Evolutionary conservation across 2,797 vertebrate genomes (phyloP).

Genomic region (Xyrichtys novacula): DNA sequence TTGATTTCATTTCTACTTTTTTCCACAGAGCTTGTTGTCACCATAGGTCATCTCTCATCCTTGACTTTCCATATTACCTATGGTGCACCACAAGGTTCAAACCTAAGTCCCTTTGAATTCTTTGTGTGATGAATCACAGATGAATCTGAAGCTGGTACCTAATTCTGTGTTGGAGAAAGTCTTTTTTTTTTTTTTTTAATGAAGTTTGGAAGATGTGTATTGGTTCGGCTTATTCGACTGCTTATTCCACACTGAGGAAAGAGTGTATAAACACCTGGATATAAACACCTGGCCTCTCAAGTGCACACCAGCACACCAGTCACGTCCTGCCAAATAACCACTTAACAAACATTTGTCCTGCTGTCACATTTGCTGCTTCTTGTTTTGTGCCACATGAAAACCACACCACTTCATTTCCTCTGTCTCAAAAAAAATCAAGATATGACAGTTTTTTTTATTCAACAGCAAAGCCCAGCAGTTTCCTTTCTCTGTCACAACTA

Average conservation of each 20-base stretch:
- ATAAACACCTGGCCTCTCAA: slow-evolving; percentile 17
- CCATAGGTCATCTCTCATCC: too few relatives aligned
- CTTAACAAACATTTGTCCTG: slow-evolving; percentile 26
- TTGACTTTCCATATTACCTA: too few relatives aligned
- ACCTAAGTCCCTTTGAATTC: too few relatives aligned
- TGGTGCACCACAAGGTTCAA: too few relatives aligned
- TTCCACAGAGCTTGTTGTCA: too few relatives aligned
- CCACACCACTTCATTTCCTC: slow-evolving; percentile 19
- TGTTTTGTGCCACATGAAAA: slow-evolving; percentile 38
- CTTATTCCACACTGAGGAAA: neutral
- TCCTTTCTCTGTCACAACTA: slow-evolving; percentile 25
- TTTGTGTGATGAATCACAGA: too few relatives aligned
- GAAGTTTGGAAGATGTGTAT: neutral
- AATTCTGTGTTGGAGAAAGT: too few relatives aligned
- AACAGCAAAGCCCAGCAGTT: slow-evolving; percentile 18
- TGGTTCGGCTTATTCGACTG: neutral
- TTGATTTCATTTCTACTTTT: too few relatives aligned
- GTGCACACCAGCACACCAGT: slow-evolving; percentile 1
- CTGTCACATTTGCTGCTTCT: slow-evolving; percentile 28
- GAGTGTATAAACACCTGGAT: slow-evolving; percentile 31
- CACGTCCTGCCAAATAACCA: slow-evolving; percentile 37
- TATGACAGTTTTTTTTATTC: neutral
- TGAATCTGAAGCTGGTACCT: too few relatives aligned
- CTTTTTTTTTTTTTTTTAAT: too few relatives aligned
- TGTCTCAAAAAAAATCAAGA: slow-evolving; percentile 24